Evolutionary conservation across 2,888 invertebrate genomes (phyloP), one percentile per base, ranked within the genome.

Genomic region (Caenorhabditis becei): DNA sequence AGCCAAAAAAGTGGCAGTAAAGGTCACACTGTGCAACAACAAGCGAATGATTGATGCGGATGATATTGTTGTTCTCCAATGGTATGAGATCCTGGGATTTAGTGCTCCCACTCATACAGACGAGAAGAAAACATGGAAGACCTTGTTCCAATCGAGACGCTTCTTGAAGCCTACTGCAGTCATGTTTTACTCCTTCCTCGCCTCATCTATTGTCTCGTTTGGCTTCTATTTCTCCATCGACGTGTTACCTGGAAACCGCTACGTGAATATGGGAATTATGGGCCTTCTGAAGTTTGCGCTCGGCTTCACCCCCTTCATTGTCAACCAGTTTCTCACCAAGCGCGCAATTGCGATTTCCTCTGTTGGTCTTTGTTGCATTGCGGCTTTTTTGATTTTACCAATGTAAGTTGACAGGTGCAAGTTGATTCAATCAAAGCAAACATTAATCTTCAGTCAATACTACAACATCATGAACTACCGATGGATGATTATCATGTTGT

Each of bases 211-310:
- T 44, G 85, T 86, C 35, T 86, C 87, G 2, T 87, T 86, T 44
- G 87, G 87, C 23, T 84, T 65, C 37, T 90, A 89, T 69, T 89
- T 88, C 54, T 83, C 82, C 11, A 61, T 89, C 8, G 90, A 89
- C 44, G 79, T 81, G 18, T 66, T 90, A n/a, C 87, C 89, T 8
- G 90, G 90, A n/a, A 87, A 85, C 62, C 85, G 89, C n/a, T 89
- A 82, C 49, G 18, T 70, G 8, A 87, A 87, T 62, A 70, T 86
- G 37, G 83, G 78, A 0, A 11, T 80, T 0, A 89, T 89, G 88
- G 89, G 89, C 8, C 10, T 77, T 16, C 41, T 66, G 14, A 86
- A 83, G 44, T 83, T 83, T 44, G 14, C 20, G 3, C 26, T 88
- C 20, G 90, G 90, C 16, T 83, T 90, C 54, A 59, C 87, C 11